Evolutionary conservation across 2,113 vertebrate genomes (phyloP).

Genomic region (Rhombomys opimus): DNA sequence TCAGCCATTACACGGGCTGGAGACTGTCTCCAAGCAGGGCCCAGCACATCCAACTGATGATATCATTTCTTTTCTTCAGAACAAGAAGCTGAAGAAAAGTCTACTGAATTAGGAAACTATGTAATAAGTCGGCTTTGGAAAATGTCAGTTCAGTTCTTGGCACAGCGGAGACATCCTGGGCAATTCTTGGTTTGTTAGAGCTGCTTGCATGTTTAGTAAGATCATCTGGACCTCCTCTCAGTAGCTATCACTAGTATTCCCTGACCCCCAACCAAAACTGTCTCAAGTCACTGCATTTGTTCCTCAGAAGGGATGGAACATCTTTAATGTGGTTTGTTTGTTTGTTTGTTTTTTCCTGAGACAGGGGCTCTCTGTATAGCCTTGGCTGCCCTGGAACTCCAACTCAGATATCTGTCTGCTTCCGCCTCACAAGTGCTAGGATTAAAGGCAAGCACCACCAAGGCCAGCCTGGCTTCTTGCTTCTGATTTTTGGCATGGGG

Average conservation of each 20-base stretch:
- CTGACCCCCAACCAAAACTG: background rate
- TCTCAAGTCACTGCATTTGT: background rate
- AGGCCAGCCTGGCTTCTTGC: background rate
- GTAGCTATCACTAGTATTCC: background rate
- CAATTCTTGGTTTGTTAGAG: background rate
- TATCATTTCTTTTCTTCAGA: background rate
- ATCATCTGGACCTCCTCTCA: background rate
- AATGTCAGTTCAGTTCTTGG: background rate
- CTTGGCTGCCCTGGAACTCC: background rate
- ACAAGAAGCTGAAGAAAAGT: background rate
- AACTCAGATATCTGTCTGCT: background rate
- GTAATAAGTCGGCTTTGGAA: background rate
- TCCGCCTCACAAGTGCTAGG: background rate
- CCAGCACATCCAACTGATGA: background rate
- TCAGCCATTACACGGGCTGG: background rate
- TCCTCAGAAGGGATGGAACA: background rate
- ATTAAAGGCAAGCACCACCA: background rate
- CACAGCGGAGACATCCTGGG: background rate
- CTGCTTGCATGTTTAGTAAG: background rate
- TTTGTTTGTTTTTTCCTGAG: background rate
- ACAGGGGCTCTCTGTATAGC: background rate
- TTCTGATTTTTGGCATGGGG: background rate
- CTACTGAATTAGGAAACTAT: background rate
- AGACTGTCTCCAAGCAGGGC: background rate
- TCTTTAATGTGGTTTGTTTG: too few relatives aligned